phyloP scores from a whole-genome alignment of 2,888 invertebrate species.

The Microplitis manilae region DNA sequence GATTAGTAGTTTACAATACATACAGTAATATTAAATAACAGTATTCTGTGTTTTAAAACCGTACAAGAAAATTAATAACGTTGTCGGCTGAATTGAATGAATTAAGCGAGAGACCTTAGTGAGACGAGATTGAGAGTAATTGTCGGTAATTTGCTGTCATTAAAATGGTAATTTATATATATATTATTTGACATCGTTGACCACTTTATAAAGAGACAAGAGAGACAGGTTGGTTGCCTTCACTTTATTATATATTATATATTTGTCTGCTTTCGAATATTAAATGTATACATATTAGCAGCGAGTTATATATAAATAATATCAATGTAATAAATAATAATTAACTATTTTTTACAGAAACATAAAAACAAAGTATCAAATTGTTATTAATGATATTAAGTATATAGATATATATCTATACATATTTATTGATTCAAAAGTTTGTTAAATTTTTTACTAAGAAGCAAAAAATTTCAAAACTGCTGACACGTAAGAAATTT shows the following conservation, averaged over 20 bases:
- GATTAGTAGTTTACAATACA: neutral
- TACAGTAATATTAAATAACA: neutral
- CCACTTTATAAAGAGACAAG: neutral
- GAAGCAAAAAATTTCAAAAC: neutral
- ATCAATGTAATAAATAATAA: too few relatives aligned
- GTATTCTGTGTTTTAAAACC: neutral
- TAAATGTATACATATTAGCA: neutral
- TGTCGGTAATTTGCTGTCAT: constrained; percentile 65
- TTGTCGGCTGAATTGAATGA: neutral
- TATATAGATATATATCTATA: too few relatives aligned
- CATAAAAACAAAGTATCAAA: too few relatives aligned
- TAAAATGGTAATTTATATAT: constrained; percentile 59
- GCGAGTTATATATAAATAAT: neutral
- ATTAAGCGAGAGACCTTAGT: neutral
- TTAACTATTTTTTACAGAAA: too few relatives aligned
- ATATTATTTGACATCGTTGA: neutral
- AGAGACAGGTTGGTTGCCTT: constrained; percentile 1
- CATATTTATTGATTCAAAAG: too few relatives aligned
- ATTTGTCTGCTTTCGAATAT: neutral
- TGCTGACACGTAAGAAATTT: constrained; percentile 7
- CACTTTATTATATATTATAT: neutral
- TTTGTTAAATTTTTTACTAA: too few relatives aligned
- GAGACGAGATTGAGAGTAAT: constrained; percentile 48
- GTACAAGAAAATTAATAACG: neutral
- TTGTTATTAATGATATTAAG: too few relatives aligned